Evolutionary conservation across 2,113 vertebrate genomes (phyloP).

Genomic region (Galbula dea): DNA sequence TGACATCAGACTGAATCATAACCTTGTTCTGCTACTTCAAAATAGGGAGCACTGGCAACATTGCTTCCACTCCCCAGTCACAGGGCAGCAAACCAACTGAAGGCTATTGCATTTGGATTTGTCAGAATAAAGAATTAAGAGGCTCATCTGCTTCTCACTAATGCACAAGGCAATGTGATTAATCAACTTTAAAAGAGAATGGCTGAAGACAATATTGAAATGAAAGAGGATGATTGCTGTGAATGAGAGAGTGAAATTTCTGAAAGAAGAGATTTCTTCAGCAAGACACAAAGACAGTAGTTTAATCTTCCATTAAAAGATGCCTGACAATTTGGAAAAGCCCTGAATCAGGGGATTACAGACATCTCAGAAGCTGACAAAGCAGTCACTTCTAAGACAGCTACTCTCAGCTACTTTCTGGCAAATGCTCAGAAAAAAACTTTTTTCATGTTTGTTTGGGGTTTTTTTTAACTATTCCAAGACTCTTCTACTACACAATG

Average conservation of each 20-base stretch:
- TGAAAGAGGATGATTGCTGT: conserved; percentile 38
- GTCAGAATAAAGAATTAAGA: conserved; percentile 48
- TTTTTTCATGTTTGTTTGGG: background rate
- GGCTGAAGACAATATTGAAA: conserved; percentile 41
- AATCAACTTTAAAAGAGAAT: conserved; percentile 33
- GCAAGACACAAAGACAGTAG: background rate
- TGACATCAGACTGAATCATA: conserved; percentile 28
- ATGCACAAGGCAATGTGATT: conserved; percentile 61
- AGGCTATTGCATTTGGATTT: conserved; percentile 25
- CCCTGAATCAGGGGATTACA: conserved; percentile 27
- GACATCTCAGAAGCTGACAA: conserved; percentile 4
- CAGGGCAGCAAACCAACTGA: background rate
- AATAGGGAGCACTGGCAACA: background rate
- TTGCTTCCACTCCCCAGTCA: background rate
- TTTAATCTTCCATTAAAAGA: conserved; percentile 49
- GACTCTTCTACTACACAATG: background rate
- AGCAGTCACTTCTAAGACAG: conserved; percentile 8
- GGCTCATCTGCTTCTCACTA: conserved; percentile 15
- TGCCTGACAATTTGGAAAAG: conserved; percentile 28
- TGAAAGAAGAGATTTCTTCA: conserved; percentile 42
- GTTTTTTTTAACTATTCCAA: background rate
- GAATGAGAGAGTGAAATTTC: conserved; percentile 30
- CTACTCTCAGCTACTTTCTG: background rate
- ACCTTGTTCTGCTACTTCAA: conserved; percentile 28
- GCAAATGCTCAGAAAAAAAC: background rate